These are phyloP conservation scores for Gallinago paraguaiae DNA, from an alignment of 2,113 vertebrate genomes.

Conservation along the genomic window DNA sequence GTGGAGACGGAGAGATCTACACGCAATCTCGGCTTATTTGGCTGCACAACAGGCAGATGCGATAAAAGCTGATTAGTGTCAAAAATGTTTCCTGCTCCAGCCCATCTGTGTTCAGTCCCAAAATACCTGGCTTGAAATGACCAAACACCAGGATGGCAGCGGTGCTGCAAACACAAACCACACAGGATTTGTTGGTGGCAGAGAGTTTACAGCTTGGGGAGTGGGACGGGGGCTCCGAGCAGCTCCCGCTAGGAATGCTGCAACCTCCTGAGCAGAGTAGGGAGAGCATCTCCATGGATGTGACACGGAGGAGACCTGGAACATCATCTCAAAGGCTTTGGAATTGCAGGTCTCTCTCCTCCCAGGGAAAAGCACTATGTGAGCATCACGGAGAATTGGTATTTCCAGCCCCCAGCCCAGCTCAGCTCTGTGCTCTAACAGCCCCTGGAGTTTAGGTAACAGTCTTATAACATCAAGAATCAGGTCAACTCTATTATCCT, in stretches of 20 bases:
- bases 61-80: conserved; percentile 7
- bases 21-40: neutral
- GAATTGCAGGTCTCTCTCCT: rapidly evolving
- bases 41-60: neutral
- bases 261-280: rapidly evolving
- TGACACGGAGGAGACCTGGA: neutral
- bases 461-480: neutral
- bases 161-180: neutral
- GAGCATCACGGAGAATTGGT: neutral
- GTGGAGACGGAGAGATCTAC: neutral
- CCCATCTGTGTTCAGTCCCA: neutral
- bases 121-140: neutral
- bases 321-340: neutral
- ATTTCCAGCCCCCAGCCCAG: neutral
- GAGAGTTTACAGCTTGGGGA: rapidly evolving
- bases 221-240: rapidly evolving
- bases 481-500: neutral
- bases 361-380: rapidly evolving
- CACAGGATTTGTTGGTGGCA: too few relatives aligned
- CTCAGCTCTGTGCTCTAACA: neutral
- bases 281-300: neutral
- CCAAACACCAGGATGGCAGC: neutral
- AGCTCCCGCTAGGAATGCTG: neutral
- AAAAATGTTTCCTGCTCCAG: neutral
- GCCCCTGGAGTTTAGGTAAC: rapidly evolving